Evolutionary conservation across 2,113 vertebrate genomes (phyloP).

Genomic region (Genyomyrus donnyi): DNA sequence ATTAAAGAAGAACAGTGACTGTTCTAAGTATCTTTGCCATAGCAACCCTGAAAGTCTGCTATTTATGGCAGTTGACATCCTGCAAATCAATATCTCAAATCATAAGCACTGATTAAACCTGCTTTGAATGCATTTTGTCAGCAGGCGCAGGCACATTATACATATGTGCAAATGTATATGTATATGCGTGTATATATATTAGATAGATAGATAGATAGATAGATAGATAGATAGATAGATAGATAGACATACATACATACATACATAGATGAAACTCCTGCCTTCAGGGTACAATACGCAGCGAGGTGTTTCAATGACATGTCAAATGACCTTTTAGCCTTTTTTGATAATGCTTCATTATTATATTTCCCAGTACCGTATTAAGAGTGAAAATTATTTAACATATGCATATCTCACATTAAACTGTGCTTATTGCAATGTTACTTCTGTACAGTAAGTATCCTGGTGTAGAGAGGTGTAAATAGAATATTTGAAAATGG

Average conservation of each 20-base stretch:
- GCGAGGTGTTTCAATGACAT: neutral
- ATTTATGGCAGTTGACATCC: constrained; percentile 8
- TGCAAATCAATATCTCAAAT: neutral
- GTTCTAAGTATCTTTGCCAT: constrained; percentile 7
- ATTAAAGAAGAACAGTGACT: neutral
- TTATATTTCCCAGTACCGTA: neutral
- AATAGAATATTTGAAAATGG: neutral
- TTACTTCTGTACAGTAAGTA: neutral
- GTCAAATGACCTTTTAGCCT: neutral
- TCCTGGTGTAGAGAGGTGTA: neutral
- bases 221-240: neutral
- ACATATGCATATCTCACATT: constrained; percentile 25
- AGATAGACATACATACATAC: neutral
- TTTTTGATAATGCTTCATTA: neutral
- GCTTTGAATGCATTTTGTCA: neutral
- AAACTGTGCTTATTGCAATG: constrained; percentile 5
- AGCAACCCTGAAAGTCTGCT: constrained; percentile 14
- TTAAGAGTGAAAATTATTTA: constrained; percentile 12
- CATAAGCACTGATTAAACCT: neutral
- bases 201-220: neutral
- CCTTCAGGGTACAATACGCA: constrained; percentile 2
- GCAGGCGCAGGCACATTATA: neutral
- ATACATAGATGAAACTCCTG: neutral
- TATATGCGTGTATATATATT: neutral
- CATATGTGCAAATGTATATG: neutral